Evolutionary conservation across 64 coral and sea anemone species (phyloP), one percentile per base, ranked within the genome.

Genomic region (Hydrozoanthus tunicans): DNA sequence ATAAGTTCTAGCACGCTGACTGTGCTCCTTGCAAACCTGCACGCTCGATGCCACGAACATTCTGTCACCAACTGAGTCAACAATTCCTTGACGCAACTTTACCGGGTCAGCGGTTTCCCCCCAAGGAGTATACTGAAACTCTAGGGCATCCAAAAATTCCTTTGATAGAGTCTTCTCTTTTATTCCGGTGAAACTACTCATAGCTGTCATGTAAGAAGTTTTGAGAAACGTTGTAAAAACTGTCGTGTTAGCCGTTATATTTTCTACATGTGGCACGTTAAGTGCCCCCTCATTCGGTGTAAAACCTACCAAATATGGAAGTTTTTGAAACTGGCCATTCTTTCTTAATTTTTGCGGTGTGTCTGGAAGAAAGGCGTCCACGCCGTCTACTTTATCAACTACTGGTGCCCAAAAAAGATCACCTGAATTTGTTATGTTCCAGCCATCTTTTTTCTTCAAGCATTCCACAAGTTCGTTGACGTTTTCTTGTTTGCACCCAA

Each of bases 51-150:
- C 82, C 51, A 68, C 64, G 81, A 66, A 66, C 60, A 64, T 5
- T n/a, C 17, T 53, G 5, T 69, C 64, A 71, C 83, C 65, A 9
- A 86, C 14, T 6, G 72, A 17, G 53, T 86, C 65, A 0, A 73
- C 82, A 13, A 86, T 43, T 20, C 54, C 64, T 15, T 20, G 67
- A 71, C 83, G 67, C 58, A 86, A 53, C 25, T 51, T 70, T 43
- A 43, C 32, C 32, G 32, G 32, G 32, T 43, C 32, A 43, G 32
- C 32, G 32, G 32, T 43, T 43, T 43, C 32, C 32, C 32, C 32
- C 32, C 32, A 43, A 43, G 32, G 32, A 43, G 32, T 43, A 2
- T 43, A 43, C 32, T 43, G 32, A 43, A 43, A 43, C 32, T 43
- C 32, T 43, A 43, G 32, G 32, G 32, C 32, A 43, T 43, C 32